These are phyloP conservation scores for Ctenodactylus gundi DNA, from an alignment of 2,113 vertebrate species.

Conservation along the genomic window DNA sequence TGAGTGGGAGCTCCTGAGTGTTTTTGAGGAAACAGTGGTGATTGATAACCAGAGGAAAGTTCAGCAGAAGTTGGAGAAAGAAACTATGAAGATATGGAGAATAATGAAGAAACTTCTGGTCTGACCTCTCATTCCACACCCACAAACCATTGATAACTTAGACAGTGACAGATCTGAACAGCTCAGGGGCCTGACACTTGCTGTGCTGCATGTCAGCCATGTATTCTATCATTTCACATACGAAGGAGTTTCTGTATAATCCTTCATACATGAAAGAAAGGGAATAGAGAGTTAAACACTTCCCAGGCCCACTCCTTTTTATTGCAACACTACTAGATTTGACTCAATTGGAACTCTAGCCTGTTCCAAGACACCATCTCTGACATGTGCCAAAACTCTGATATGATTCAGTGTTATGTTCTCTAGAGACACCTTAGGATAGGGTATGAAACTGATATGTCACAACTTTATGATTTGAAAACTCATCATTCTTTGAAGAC, in stretches of 20 bases:
- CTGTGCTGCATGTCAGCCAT: background rate
- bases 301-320: background rate
- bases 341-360: background rate
- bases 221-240: background rate
- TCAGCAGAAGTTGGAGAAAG: background rate
- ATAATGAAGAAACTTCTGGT: background rate
- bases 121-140: background rate
- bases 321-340: background rate
- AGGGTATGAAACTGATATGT: background rate
- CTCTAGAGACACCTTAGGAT: background rate
- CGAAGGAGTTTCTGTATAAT: background rate
- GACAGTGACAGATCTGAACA: background rate
- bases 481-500: background rate
- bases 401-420: background rate
- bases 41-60: background rate
- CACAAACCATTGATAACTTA: too few species aligned
- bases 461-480: background rate
- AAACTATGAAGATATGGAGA: background rate
- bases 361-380: background rate
- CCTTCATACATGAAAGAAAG: background rate
- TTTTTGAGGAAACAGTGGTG: background rate
- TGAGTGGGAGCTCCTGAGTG: background rate
- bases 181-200: background rate
- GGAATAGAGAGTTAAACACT: background rate
- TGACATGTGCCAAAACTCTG: background rate